Evolutionary conservation across 2,888 invertebrate genomes (phyloP), one percentile per base, ranked within the genome.

Genomic region (Tinea semifulvella): DNA sequence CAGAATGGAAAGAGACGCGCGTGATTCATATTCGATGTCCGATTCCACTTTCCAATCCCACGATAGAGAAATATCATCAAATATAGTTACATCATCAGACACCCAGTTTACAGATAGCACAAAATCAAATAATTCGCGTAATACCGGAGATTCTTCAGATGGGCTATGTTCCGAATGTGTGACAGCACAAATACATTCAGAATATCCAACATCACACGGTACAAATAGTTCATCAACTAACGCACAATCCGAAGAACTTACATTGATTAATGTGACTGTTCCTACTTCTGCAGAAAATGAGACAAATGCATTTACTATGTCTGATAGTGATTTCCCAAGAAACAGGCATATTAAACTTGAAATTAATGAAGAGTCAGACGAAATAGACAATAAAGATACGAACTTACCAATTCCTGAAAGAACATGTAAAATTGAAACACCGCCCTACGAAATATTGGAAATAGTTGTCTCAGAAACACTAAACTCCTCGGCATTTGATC

Each of bases 391-490:
- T 36, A 58, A 63, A 7, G 62, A 61, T 17, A 56, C 54, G 35
- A 60, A 63, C 48, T 49, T 61, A 14, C 45, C 63, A 10, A 13
- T 31, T 19, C 5, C 3, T n/a, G 17, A 40, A 2, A 20, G 19
- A 42, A 13, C 25, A 22, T 10, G 8, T 18, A 18, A 16, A 36
- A 36, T 18, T 14, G 5, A 45, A 47, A n/a, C 63, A 1, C 61
- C 68, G 3, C 50, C 65, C 1, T 75, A 64, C 50, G 80, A 80
- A 49, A 53, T 76, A 26, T 58, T 82, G 18, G 81, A 82, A 53
- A 68, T 82, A 6, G 69, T 73, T 1, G 76, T 81, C 2, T 77
- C 82, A 1, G 80, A 80, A 56, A 70, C 74, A 1, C 46, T 65
- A 13, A 65, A 63, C 47, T 49, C 52, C 10, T 56, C 11, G 52